These are phyloP conservation scores for Zaprionus nigranus DNA, from an alignment of 1,140 invertebrate species.

Conservation along the genomic window DNA sequence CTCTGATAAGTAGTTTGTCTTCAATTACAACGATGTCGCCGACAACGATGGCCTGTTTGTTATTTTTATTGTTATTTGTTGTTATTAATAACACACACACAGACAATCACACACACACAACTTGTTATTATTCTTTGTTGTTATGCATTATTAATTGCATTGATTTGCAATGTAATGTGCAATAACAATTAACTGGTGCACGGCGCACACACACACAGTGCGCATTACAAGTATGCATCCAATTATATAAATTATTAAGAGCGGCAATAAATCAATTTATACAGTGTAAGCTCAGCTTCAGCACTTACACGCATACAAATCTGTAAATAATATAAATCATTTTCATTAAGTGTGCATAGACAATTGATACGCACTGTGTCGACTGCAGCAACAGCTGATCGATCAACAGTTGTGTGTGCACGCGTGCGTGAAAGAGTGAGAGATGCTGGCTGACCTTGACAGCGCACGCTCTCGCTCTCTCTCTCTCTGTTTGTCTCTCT, in stretches of 20 bases:
- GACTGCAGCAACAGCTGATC: slow-evolving; percentile 40
- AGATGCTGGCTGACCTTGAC: slow-evolving; percentile 42
- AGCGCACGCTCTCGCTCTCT: background rate
- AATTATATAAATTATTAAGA: background rate
- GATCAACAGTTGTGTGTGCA: background rate
- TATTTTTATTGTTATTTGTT: slow-evolving; percentile 18
- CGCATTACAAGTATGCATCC: slow-evolving; percentile 5
- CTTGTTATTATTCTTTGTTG: slow-evolving; percentile 19
- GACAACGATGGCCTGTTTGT: slow-evolving; percentile 6
- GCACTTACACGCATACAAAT: background rate
- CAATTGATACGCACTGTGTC: slow-evolving; percentile 1
- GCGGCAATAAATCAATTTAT: background rate
- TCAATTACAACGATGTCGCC: slow-evolving; percentile 16
- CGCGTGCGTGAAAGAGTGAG: background rate
- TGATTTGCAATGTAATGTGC: slow-evolving; percentile 30
- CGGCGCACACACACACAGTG: background rate
- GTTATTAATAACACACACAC: background rate
- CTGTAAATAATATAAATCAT: slow-evolving; percentile 27
- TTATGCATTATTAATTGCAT: slow-evolving; percentile 31
- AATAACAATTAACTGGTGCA: slow-evolving; percentile 24
- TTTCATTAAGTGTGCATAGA: background rate
- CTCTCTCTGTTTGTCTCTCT: background rate
- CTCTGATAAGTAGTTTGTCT: slow-evolving; percentile 33
- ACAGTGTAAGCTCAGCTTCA: no score
- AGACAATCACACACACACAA: background rate